These are phyloP conservation scores for Chrysopilus asiliformis DNA, from an alignment of 2,888 invertebrate species.

Conservation along the genomic window DNA sequence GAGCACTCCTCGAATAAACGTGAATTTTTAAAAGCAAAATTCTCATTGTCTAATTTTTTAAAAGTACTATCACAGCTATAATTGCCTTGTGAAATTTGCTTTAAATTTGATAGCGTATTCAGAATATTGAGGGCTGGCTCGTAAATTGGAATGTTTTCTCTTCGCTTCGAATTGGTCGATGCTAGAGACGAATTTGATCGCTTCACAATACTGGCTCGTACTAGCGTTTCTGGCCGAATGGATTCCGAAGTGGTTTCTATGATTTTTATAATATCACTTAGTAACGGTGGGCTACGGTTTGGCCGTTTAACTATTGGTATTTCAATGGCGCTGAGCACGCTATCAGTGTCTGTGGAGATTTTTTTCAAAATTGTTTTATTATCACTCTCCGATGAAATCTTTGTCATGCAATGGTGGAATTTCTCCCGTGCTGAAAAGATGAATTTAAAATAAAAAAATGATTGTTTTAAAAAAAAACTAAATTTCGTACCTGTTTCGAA, in stretches of 20 bases:
- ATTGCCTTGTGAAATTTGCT: conserved; percentile 42
- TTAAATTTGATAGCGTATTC: conserved; percentile 44
- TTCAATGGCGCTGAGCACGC: conserved; percentile 14
- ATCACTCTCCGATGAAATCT: conserved; percentile 23
- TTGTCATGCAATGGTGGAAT: conserved; percentile 30
- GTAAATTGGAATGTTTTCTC: conserved; percentile 39
- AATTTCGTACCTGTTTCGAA: conserved; percentile 47
- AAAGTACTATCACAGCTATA: conserved; percentile 30
- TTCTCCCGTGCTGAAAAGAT: conserved; percentile 28
- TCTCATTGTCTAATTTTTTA: conserved; percentile 14
- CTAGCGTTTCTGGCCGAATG: conserved; percentile 28
- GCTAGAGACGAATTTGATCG: conserved; percentile 29
- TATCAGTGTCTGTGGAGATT: conserved; percentile 12
- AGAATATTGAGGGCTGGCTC: conserved; percentile 48
- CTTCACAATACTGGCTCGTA: conserved; percentile 28
- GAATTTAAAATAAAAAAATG: background rate
- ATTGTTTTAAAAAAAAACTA: background rate
- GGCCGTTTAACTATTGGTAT: conserved; percentile 35
- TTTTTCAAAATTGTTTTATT: conserved; percentile 22
- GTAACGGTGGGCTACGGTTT: conserved; percentile 48
- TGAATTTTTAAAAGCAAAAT: conserved; percentile 22
- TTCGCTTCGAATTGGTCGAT: conserved; percentile 32
- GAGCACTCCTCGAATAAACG: conserved; percentile 63
- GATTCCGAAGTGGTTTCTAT: conserved; percentile 41
- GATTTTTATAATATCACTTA: conserved; percentile 56